Conservation (phyloP, 2,888 invertebrate genomes). For the Nineta flava region DNA sequence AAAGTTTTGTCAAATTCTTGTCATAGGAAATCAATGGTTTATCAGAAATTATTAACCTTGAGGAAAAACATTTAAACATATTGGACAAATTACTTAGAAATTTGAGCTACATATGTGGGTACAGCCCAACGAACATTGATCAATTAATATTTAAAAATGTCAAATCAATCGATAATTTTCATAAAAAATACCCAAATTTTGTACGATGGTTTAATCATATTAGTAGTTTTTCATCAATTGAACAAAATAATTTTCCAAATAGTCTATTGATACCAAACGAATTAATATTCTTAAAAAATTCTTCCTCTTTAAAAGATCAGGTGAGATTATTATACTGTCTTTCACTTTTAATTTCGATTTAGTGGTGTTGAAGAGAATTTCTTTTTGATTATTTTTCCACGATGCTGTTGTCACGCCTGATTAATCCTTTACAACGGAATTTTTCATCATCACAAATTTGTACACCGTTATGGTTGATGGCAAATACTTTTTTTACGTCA, state of each 20-base stretch:
- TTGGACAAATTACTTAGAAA: conserved; percentile 32
- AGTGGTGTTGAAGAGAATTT: no score
- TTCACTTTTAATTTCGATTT: no score
- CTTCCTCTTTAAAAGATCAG: not conserved
- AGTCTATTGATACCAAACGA: not conserved
- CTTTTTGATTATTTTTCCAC: not conserved
- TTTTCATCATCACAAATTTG: not conserved
- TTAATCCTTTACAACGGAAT: not conserved
- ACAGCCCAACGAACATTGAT: conserved; percentile 36
- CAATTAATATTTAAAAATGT: conserved; percentile 25
- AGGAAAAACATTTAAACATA: conserved; percentile 2
- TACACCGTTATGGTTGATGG: not conserved
- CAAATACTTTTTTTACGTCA: not conserved
- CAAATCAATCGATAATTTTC: conserved; percentile 19
- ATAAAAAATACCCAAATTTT: conserved; percentile 30
- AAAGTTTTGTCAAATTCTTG: not conserved
- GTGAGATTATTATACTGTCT: not conserved
- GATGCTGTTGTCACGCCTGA: not conserved
- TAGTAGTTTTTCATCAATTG: conserved; percentile 36
- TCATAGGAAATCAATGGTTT: no score
- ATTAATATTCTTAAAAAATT: not conserved
- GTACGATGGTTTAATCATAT: conserved; percentile 45
- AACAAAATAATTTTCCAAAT: conserved; percentile 28
- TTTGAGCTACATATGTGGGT: conserved; percentile 40
- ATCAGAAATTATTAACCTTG: not conserved